Base-by-base conservation (phyloP, 2,888 invertebrate genomes). In the Polyommatus icarus region DNA sequence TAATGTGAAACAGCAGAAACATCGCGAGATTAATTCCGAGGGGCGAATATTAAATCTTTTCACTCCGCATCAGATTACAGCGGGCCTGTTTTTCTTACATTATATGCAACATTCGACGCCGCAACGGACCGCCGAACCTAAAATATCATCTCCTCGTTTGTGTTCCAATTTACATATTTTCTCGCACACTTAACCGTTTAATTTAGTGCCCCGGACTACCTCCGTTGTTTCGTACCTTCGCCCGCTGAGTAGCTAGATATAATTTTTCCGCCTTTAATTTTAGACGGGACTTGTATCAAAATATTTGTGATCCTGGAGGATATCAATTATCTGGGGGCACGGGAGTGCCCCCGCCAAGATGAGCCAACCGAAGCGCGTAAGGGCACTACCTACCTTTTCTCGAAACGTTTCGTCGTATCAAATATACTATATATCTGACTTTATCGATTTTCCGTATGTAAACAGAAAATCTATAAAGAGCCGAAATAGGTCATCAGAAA, bases 11-110 rank as follows among this genome's bases (percentile, higher is more conserved):
- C 78, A 75, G 78, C 78, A 80, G 78, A 77, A 79, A 80, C 78
- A 79, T 82, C 73, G 77, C 79, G 83, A 88, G 87, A 88, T 89
- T 88, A 88, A 87, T 88, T 87, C 88, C 85, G 85, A 83, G 84
- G 88, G 88, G 88, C 86, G 84, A 72, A 73, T 87, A 88, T 88
- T 89, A 91, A 91, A 91, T 91, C 90, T 91, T 90, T 91, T 90
- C 89, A 89, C 88, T 90, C 89, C 84, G 85, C 87, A 91, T 90
- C 90, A 91, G 92, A 91, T 91, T 90, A 91, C 85, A 20, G 36
- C 24, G 85, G 87, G 57, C 24, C 36, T 90, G 91, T 91, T 91
- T 91, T 91, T 91, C 87, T 88, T 89, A 90, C 89, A 90, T 90
- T 90, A 89, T 88, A 88, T 86, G 84, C 73, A 85, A 87, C 87